phyloP scores from a whole-genome alignment of 2,113 vertebrate species.

The Cryptotis parvus region DNA sequence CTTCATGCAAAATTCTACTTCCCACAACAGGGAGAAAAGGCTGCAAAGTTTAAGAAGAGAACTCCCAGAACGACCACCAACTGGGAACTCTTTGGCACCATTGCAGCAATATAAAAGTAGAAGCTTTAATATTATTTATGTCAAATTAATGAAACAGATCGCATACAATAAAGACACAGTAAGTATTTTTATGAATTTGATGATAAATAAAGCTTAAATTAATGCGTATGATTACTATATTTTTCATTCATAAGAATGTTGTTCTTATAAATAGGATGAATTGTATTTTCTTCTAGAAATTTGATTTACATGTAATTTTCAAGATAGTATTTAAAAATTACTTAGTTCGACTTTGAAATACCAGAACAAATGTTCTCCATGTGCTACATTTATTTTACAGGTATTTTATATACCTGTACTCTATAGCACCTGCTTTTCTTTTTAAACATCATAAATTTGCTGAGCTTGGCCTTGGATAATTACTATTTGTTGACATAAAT shows the following conservation, averaged over 20 bases:
- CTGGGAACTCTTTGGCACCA: too few relatives aligned
- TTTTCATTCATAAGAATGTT: background rate
- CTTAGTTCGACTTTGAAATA: constrained; percentile 40
- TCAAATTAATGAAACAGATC: background rate
- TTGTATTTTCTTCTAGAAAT: background rate
- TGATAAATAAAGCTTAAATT: background rate
- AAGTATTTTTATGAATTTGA: background rate
- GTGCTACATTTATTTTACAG: background rate
- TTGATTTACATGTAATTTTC: constrained; percentile 57
- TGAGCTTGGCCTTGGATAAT: constrained; percentile 53
- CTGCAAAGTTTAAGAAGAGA: too few relatives aligned
- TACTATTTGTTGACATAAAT: constrained; percentile 68
- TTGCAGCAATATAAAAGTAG: too few relatives aligned
- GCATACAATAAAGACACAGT: background rate
- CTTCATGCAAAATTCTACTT: too few relatives aligned
- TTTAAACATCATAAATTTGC: constrained; percentile 69
- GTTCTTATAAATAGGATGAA: constrained; percentile 10
- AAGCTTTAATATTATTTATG: background rate
- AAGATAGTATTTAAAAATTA: constrained; percentile 51
- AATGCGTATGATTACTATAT: background rate
- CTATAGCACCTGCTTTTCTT: constrained; percentile 42
- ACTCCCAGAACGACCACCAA: too few relatives aligned
- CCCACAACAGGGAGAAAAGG: too few relatives aligned
- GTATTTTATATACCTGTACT: constrained; percentile 1
- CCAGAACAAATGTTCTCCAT: constrained; percentile 58